A percentile compares a stretch with the other conserved stretches of the same genome.
Conservation (phyloP, 2,113 vertebrate species). For the Ceyx cyanopectus region DNA sequence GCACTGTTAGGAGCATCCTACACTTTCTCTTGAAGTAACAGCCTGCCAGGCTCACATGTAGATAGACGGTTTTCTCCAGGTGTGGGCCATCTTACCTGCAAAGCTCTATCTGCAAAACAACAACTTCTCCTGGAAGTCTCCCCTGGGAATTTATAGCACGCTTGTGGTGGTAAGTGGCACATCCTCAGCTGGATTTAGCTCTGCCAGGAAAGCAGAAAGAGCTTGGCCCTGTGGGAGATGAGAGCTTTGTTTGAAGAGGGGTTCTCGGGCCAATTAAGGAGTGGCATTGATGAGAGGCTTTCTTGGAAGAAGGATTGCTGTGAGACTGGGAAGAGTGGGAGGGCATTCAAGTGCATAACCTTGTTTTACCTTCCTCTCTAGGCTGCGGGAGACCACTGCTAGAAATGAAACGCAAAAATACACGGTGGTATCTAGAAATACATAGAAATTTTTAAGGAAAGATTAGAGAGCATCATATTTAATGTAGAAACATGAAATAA, state of each 20-base stretch:
- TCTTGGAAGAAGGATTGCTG: constrained; percentile 25
- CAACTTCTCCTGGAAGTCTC: constrained; percentile 9
- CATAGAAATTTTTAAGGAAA: background rate
- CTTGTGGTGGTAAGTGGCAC: constrained; percentile 1
- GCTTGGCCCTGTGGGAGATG: background rate
- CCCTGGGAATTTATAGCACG: background rate
- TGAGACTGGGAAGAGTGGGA: constrained; percentile 31
- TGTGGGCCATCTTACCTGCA: fast-evolving
- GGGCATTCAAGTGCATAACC: constrained; percentile 2
- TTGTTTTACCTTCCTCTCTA: constrained; percentile 26
- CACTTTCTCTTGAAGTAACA: background rate
- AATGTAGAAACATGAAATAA: constrained; percentile 39
- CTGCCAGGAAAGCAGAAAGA: constrained; percentile 43
- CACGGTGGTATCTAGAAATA: background rate
- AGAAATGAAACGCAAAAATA: background rate
- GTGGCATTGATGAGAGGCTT: constrained; percentile 36
- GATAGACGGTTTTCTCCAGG: background rate
- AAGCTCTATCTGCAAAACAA: constrained; percentile 1
- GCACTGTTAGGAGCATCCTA: fast-evolving
- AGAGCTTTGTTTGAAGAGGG: constrained; percentile 39
- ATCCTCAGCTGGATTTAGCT: constrained; percentile 24
- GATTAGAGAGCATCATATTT: background rate
- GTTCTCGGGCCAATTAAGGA: constrained; percentile 39
- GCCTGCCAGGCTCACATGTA: background rate
- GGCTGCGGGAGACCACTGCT: background rate